phyloP scores from a whole-genome alignment of 37 sponge, comb jelly and placozoan species.

The Mnemiopsis leidyi region DNA sequence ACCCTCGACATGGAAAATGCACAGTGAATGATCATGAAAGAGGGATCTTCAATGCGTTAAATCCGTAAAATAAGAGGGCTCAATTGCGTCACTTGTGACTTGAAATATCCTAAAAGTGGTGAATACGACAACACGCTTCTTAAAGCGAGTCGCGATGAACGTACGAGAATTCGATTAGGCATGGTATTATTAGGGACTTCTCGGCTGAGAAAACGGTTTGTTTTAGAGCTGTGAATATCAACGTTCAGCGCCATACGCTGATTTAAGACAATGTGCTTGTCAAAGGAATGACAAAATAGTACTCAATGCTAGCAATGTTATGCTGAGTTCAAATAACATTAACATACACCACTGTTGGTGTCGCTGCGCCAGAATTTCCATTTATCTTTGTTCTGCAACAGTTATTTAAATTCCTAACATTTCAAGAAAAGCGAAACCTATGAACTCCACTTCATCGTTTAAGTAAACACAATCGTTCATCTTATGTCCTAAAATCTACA shows the following conservation, averaged over 20 bases:
- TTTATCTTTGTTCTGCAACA: background rate
- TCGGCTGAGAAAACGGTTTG: background rate
- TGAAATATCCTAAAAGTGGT: background rate
- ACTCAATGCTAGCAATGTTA: background rate
- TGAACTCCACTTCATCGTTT: background rate
- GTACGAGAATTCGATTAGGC: background rate
- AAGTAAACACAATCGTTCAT: background rate
- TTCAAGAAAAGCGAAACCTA: background rate
- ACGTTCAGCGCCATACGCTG: background rate
- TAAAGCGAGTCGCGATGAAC: background rate
- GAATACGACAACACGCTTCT: background rate
- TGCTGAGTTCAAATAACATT: background rate
- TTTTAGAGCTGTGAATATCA: background rate
- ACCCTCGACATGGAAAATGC: too few relatives aligned
- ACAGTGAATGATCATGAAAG: background rate
- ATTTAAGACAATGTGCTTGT: background rate
- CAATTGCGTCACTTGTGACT: background rate
- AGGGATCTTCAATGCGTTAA: too few relatives aligned
- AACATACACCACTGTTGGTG: background rate
- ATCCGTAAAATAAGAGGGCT: background rate
- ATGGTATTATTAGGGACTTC: background rate
- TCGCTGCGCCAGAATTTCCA: background rate
- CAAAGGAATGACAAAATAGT: background rate
- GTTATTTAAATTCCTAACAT: background rate
- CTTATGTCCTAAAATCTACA: background rate